Percentiles rank a stretch among this genome's conserved stretches.
Conservation (phyloP, 2,113 vertebrate species). For the Dipodomys spectabilis region DNA sequence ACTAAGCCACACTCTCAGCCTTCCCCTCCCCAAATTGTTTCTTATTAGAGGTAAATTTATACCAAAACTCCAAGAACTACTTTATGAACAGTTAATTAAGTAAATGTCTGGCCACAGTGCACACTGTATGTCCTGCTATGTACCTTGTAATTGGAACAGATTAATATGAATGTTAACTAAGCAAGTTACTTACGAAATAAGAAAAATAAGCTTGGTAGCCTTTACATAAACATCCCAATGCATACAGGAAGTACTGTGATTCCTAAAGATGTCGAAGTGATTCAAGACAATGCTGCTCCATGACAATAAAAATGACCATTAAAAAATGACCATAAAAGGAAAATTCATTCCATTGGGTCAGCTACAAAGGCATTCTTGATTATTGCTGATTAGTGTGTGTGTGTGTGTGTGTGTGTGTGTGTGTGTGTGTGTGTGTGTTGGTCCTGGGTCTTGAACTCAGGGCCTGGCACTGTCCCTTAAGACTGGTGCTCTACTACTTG, state of each 20-base stretch:
- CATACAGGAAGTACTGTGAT: not conserved
- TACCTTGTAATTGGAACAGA: not conserved
- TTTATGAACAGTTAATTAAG: not conserved
- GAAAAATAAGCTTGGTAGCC: conserved; percentile 24
- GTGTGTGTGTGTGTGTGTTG: too few relatives aligned
- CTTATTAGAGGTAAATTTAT: not conserved
- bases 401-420: too few relatives aligned
- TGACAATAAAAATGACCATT: not conserved
- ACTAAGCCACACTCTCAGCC: too few relatives aligned
- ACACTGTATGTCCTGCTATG: not conserved
- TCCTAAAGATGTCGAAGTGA: conserved; percentile 6
- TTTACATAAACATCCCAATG: conserved; percentile 13
- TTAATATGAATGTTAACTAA: conserved; percentile 15
- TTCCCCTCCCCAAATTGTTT: not conserved
- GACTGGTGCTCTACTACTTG: too few relatives aligned
- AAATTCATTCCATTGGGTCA: not conserved
- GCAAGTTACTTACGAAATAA: conserved; percentile 23
- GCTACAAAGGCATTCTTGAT: not conserved
- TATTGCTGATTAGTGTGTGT: too few relatives aligned
- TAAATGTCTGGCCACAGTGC: too few relatives aligned
- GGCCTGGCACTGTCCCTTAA: too few relatives aligned
- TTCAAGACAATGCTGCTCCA: not conserved
- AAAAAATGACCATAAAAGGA: not conserved
- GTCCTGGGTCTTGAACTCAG: too few relatives aligned
- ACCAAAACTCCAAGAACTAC: not conserved